Evolutionary conservation across 1,140 invertebrate species (phyloP), one percentile per base, ranked within the genome.

Genomic region (Bombus consobrinus): DNA sequence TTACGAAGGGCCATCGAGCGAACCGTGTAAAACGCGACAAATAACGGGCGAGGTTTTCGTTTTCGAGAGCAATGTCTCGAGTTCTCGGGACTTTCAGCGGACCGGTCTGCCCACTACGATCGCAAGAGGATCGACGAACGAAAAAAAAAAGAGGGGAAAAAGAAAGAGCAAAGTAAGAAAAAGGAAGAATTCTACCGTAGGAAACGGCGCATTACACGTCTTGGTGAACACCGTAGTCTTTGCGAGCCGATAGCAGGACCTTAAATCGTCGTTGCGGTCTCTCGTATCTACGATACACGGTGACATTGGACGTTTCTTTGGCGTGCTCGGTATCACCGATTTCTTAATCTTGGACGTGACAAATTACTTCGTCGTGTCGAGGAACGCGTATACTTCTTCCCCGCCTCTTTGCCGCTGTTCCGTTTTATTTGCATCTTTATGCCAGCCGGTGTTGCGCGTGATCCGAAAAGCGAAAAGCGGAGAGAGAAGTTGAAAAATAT

Each of bases 261-360:
- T 79, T 80, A 87, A 89, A 89, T 79, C 86, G 47, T 75, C 13
- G 43, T 85, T 82, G 82, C 74, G 88, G 88, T 85, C 77, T 88
- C 64, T 69, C 82, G 73, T 78, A 64, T 71, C 79, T 81, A 53
- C 84, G 79, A 87, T 82, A 85, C 72, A 69, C 74, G 76, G 83
- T 88, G 86, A 87, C 78, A 57, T 72, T n/a, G 86, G 62, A 43
- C 68, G 77, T 89, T 89, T 89, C 86, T 82, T 84, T 68, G 59
- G 18, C 10, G 43, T 66, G 64, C 18, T 37, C 64, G 37, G 71
- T 77, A 81, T 71, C 72, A 68, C 77, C 68, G 72, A 75, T 47
- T 83, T 79, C 76, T 76, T 78, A 88, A 88, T 79, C 79, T 78
- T 62, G 28, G 34, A 77, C 69, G 74, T 86, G 71, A 79, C 64